phyloP scores from a whole-genome alignment of 2,113 vertebrate genomes.

The Elgaria multicarinata region DNA sequence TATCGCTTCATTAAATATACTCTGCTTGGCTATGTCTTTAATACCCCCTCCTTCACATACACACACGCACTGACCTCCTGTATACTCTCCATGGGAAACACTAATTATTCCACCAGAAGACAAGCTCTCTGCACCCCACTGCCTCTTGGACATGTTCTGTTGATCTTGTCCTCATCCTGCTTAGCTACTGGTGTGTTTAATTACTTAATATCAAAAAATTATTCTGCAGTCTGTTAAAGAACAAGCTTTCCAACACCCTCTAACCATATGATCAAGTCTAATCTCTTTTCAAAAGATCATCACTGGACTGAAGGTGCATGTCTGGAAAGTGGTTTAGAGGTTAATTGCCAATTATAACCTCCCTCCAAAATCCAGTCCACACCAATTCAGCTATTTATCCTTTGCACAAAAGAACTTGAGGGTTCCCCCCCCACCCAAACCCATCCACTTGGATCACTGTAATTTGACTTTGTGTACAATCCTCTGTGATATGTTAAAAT shows the following conservation, averaged over 20 bases:
- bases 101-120: neutral
- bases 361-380: neutral
- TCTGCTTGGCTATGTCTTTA: neutral
- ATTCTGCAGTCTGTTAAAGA: slow-evolving; percentile 15
- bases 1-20: slow-evolving; percentile 6
- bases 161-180: neutral
- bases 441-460: slow-evolving; percentile 31
- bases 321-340: slow-evolving; percentile 28
- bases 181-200: slow-evolving; percentile 35
- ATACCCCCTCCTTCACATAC: neutral
- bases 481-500: slow-evolving; percentile 51
- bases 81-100: slow-evolving; percentile 3
- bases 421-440: too few relatives aligned
- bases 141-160: neutral
- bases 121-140: neutral
- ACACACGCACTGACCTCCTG: neutral
- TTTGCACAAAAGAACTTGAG: slow-evolving; percentile 12
- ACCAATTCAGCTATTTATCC: slow-evolving; percentile 32
- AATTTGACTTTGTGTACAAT: slow-evolving; percentile 48
- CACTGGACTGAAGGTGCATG: slow-evolving; percentile 26
- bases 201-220: slow-evolving; percentile 35
- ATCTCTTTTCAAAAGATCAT: slow-evolving; percentile 6
- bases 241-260: neutral
- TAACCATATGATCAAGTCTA: slow-evolving; percentile 30
- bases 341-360: slow-evolving; percentile 67